Evolutionary conservation across 2,113 vertebrate species (phyloP), one percentile per base, ranked within the genome.

Genomic region (Halichoeres trimaculatus): DNA sequence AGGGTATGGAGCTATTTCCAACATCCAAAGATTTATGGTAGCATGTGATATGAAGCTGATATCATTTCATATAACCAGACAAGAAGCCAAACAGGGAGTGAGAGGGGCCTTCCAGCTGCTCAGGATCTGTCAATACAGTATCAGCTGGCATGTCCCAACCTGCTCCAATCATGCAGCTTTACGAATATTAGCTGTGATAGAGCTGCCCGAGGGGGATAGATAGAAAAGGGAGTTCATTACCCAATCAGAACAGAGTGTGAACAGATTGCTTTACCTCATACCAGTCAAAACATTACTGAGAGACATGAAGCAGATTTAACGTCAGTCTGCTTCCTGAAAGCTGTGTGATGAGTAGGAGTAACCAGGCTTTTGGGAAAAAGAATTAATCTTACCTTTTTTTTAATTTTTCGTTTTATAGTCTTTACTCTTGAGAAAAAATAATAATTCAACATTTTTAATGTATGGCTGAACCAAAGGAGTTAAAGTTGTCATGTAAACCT

Each of bases 81-180:
- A 7, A 48, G 35, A 30, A 30, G 30, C 30, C 19, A 47, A 62
- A 53, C 43, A 70, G 61, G 72, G 78, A 74, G 78, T 48, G 81
- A 83, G 80, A 71, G 69, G 68, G 41, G n/a, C n/a, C n/a, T n/a
- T 61, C 35, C 71, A 70, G 68, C 63, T 66, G 55, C 61, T 26
- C n/a, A 59, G 6, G 12, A 47, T 81, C 71, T 76, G 78, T 85
- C 80, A 56, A 70, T 61, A 69, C 70, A 11, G 57, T 47, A 66
- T 74, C 65, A 61, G 84, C 80, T 50, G 76, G 74, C 88, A 30
- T 76, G 90, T 81, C 70, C 70, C 41, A 77, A 85, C 90, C 53
- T 51, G 86, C 61, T 34, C 26, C 24, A 51, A 14, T 26, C 48
- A 20, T 5, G 30, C 1, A 19, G 48, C 51, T 61, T 63, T 12